phyloP scores from a whole-genome alignment of 2,797 vertebrate genomes.

The Bryconaethiops microstoma region DNA sequence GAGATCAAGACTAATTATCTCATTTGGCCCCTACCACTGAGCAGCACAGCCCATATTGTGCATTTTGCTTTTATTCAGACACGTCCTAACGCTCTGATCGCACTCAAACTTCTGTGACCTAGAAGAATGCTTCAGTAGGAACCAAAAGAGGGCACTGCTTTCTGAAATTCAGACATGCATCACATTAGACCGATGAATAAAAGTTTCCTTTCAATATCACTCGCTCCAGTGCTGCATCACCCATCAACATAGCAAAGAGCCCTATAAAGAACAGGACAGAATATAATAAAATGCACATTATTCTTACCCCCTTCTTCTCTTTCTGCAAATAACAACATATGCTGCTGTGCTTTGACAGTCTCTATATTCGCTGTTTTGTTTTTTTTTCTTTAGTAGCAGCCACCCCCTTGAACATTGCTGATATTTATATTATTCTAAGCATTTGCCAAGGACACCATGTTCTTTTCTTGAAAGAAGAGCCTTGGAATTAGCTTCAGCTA shows the following conservation, averaged over 20 bases:
- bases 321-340: neutral
- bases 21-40: conserved; percentile 51
- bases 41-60: conserved; percentile 45
- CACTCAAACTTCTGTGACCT: conserved; percentile 28
- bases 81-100: conserved; percentile 9
- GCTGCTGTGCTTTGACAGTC: neutral
- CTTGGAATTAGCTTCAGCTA: neutral
- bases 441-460: neutral
- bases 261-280: neutral
- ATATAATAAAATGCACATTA: neutral
- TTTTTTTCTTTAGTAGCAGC: conserved; percentile 1
- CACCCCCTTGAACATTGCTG: neutral
- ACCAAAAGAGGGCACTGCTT: neutral
- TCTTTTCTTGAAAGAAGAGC: neutral
- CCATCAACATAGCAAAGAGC: conserved; percentile 1
- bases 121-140: conserved; percentile 13
- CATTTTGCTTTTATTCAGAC: conserved; percentile 47
- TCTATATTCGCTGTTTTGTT: neutral
- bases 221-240: neutral
- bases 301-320: neutral
- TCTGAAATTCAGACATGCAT: neutral
- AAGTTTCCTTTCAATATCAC: neutral
- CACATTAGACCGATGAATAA: neutral
- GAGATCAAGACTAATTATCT: conserved; percentile 71
- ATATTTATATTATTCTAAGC: neutral